Evolutionary conservation across 2,113 vertebrate species (phyloP).

Genomic region (Castor canadensis): DNA sequence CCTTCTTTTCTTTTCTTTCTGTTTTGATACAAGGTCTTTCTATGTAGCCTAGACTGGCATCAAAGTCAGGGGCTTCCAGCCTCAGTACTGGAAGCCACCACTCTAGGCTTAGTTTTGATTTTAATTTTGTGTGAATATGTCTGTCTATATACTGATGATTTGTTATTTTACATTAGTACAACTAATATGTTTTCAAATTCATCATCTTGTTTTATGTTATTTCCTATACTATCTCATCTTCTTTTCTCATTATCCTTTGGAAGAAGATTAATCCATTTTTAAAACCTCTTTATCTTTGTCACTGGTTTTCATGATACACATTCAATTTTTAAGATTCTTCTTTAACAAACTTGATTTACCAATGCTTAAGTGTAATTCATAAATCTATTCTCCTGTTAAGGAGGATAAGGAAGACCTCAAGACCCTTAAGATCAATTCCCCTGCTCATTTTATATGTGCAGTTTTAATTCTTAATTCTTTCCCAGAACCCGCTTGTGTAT

Average conservation of each 20-base stretch:
- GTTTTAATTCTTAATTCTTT: background rate
- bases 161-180: background rate
- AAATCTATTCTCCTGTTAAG: background rate
- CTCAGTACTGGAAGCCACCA: too few species aligned
- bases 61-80: background rate
- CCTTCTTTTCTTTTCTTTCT: too few species aligned
- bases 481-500: background rate
- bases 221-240: background rate
- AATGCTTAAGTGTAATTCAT: background rate
- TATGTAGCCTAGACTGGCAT: background rate
- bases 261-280: background rate
- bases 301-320: background rate
- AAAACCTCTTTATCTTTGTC: background rate
- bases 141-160: background rate
- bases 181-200: background rate
- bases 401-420: background rate
- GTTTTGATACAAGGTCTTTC: too few species aligned
- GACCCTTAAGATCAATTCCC: background rate
- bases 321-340: background rate
- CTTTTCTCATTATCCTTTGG: background rate
- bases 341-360: background rate
- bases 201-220: background rate
- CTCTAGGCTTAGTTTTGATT: background rate
- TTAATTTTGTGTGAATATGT: background rate
- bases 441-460: background rate